Percentiles rank a stretch among this genome's conserved stretches.
These are phyloP conservation scores for Agrypnus murinus DNA, from an alignment of 2,888 invertebrate genomes.

Conservation along the genomic window DNA sequence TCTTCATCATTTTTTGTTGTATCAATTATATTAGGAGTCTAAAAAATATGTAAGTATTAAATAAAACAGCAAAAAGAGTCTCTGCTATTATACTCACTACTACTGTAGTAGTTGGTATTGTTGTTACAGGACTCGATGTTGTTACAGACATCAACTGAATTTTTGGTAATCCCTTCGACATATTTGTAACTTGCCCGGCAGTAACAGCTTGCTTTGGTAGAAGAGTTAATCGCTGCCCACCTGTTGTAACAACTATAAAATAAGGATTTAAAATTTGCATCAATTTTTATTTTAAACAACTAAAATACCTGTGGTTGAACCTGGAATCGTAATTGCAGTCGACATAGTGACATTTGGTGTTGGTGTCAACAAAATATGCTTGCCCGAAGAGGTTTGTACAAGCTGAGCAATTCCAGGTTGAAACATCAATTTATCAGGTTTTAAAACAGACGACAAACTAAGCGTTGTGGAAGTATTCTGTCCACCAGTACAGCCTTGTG, in stretches of 20 bases:
- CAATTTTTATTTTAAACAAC: too few species aligned
- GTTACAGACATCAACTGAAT: constrained; percentile 69
- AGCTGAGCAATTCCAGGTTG: constrained; percentile 76
- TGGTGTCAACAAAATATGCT: constrained; percentile 79
- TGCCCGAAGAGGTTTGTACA: constrained; percentile 82
- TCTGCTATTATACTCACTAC: not conserved
- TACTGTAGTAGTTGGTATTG: constrained; percentile 58
- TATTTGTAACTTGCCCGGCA: constrained; percentile 64
- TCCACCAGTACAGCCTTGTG: constrained; percentile 53
- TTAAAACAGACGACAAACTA: constrained; percentile 65
- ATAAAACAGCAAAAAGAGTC: constrained; percentile 2
- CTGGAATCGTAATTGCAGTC: constrained; percentile 64
- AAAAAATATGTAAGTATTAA: constrained; percentile 33
- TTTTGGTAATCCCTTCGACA: constrained; percentile 66
- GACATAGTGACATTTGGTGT: constrained; percentile 68
- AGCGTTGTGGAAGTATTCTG: constrained; percentile 59
- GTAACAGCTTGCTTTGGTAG: constrained; percentile 73
- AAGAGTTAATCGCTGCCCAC: constrained; percentile 77
- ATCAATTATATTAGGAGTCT: constrained; percentile 34
- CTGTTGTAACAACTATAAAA: constrained; percentile 70
- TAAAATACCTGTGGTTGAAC: constrained; percentile 64
- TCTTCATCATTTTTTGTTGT: constrained; percentile 52
- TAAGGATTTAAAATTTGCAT: too few species aligned
- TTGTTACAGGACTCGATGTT: constrained; percentile 62
- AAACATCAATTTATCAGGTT: constrained; percentile 65